phyloP scores from a whole-genome alignment of 2,888 invertebrate genomes.

The Drosophila nr. perissopoda region DNA sequence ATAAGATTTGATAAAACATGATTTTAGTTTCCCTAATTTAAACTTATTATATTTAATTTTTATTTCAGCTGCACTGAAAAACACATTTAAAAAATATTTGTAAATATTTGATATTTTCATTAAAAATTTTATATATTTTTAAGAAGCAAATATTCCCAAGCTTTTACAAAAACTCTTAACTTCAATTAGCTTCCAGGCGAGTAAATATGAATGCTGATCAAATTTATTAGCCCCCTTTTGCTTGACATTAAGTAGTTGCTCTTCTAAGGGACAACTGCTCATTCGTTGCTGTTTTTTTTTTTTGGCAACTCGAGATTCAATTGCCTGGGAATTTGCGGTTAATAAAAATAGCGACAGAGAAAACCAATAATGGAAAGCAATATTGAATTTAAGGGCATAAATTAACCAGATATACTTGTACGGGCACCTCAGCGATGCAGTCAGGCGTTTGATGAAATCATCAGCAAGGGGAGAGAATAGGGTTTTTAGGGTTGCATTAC shows the following conservation, averaged over 20 bases:
- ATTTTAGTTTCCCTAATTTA: neutral
- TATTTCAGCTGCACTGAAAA: neutral
- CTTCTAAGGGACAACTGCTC: slow-evolving; percentile 38
- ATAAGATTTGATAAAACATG: neutral
- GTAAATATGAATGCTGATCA: slow-evolving; percentile 19
- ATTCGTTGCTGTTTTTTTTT: slow-evolving; percentile 20
- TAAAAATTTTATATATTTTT: too few relatives aligned
- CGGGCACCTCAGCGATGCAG: slow-evolving; percentile 53
- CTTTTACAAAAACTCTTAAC: neutral
- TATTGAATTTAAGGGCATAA: slow-evolving; percentile 61
- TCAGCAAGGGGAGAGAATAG: neutral
- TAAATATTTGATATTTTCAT: too few relatives aligned
- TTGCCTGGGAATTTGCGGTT: slow-evolving; percentile 72
- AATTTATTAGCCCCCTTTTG: slow-evolving; percentile 27
- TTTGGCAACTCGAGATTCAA: slow-evolving; percentile 42
- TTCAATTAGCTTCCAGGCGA: slow-evolving; percentile 11
- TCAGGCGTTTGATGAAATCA: slow-evolving; percentile 69
- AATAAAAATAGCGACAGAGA: slow-evolving; percentile 40
- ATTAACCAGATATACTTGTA: slow-evolving; percentile 54
- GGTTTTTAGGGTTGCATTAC: slow-evolving; percentile 37
- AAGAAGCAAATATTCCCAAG: neutral
- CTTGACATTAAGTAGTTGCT: slow-evolving; percentile 8
- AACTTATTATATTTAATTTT: neutral
- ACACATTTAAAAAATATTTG: too few relatives aligned
- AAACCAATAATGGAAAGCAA: slow-evolving; percentile 47